Percentiles rank a stretch among this genome's conserved stretches.
These are phyloP conservation scores for Athalia circularis DNA, from an alignment of 2,888 invertebrate species.

Conservation along the genomic window DNA sequence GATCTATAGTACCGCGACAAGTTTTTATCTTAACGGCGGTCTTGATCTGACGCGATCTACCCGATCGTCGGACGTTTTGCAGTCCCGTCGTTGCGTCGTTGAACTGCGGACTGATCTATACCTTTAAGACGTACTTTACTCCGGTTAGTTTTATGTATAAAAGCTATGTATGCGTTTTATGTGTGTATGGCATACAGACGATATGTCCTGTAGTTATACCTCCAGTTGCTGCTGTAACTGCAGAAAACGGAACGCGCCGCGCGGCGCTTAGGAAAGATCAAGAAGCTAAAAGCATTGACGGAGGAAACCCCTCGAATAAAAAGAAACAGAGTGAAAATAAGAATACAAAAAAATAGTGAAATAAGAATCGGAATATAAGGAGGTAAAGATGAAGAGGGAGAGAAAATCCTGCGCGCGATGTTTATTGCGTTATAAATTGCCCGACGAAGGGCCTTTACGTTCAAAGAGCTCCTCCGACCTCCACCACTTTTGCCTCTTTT, in stretches of 20 bases:
- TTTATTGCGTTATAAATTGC: constrained; percentile 66
- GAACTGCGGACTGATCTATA: background rate
- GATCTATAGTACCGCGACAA: constrained; percentile 69
- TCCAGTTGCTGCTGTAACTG: background rate
- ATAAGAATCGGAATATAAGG: background rate
- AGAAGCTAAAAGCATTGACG: too few relatives aligned
- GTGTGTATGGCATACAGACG: background rate
- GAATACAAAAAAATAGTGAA: background rate
- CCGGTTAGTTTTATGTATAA: too few relatives aligned
- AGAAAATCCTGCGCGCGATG: constrained; percentile 49
- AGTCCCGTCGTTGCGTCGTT: background rate
- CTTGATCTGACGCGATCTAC: constrained; percentile 64
- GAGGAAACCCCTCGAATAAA: background rate
- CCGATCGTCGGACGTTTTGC: constrained; percentile 34
- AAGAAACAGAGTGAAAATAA: background rate
- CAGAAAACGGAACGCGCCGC: constrained; percentile 1
- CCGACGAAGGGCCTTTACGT: constrained; percentile 5
- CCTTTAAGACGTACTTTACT: too few relatives aligned
- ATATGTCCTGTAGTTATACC: background rate
- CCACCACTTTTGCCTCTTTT: background rate
- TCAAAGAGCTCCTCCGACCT: background rate
- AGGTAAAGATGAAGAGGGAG: constrained; percentile 3
- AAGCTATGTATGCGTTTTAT: too few relatives aligned
- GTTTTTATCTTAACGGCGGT: constrained; percentile 64
- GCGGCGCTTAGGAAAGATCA: too few relatives aligned